Evolutionary conservation across 2,888 invertebrate genomes (phyloP).

Genomic region (Sphaerophoria rueppellii): DNA sequence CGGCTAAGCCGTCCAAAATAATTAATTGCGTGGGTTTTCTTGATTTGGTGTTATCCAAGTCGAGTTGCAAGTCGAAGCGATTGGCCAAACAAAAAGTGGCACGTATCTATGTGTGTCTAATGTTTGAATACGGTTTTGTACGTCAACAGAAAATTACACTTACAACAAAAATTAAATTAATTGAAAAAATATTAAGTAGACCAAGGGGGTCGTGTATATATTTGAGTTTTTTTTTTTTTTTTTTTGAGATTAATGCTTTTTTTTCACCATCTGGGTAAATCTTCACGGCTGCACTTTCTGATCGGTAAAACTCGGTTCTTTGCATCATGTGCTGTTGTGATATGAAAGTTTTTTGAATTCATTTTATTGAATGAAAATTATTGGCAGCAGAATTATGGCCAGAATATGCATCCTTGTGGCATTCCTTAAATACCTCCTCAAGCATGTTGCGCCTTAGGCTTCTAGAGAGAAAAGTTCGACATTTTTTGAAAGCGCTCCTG

Average conservation of each 20-base stretch:
- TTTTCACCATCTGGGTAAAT: slow-evolving; percentile 59
- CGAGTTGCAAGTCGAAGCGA: slow-evolving; percentile 10
- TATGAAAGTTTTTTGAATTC: slow-evolving; percentile 11
- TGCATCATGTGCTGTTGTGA: not conserved
- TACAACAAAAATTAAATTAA: slow-evolving; percentile 25
- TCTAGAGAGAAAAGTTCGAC: too few species aligned
- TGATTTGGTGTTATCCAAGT: slow-evolving; percentile 48
- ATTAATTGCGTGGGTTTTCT: slow-evolving; percentile 68
- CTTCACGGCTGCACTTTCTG: not conserved
- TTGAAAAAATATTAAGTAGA: not conserved
- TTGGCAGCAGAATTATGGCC: slow-evolving; percentile 19
- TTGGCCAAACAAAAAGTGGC: slow-evolving; percentile 39
- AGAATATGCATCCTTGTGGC: slow-evolving; percentile 33
- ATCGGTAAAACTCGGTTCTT: too few species aligned
- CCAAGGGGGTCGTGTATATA: not conserved
- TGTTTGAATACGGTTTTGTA: slow-evolving; percentile 34
- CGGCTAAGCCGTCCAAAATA: slow-evolving; percentile 48
- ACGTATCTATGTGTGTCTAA: slow-evolving; percentile 24
- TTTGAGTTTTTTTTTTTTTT: slow-evolving; percentile 11
- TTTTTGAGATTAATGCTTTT: too few species aligned
- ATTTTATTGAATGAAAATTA: slow-evolving; percentile 25
- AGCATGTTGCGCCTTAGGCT: not conserved
- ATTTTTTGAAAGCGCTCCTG: too few species aligned
- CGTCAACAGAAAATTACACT: slow-evolving; percentile 44
- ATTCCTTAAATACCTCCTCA: not conserved